Evolutionary conservation across 2,888 invertebrate genomes (phyloP), one percentile per base, ranked within the genome.

Genomic region (Lycocerus yunnanus): DNA sequence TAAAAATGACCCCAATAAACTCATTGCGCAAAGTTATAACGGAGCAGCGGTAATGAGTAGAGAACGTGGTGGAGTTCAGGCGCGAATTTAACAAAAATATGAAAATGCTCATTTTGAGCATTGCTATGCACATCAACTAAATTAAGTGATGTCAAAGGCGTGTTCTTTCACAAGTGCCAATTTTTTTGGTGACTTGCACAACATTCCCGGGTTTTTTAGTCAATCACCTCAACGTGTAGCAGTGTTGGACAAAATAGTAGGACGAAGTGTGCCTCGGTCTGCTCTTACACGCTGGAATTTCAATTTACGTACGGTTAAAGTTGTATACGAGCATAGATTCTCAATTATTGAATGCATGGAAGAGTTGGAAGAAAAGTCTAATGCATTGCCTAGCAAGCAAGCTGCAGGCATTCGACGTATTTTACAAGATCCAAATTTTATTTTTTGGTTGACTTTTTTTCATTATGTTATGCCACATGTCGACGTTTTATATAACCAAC

Each of bases 21-120:
- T 81, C 24, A 78, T 81, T 65, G 78, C 79, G 15, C 81, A 81
- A 72, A 81, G 77, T 24, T 81, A 80, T 67, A 80, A 82, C 69
- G 79, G 81, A 13, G 78, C 80, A 63, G 66, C 72, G 10, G 69
- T 69, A 24, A 67, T 43, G 60, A 59, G n/a, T n/a, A n/a, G n/a
- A n/a, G n/a, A n/a, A n/a, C n/a, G n/a, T n/a, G n/a, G 67, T 61
- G 69, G 65, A 24, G 79, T 83, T 15, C 82, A 83, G 74, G 71
- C 74, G 0, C 67, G 65, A 72, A 73, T 81, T n/a, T 77, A 74
- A 71, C 21, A 73, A 43, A 67, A 9, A 18, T 74, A 63, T 14
- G 20, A 61, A n/a, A 58, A 75, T 72, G 79, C 78, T 14, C 63
- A 74, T 60, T 79, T 74, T 60, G 67, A 76, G 2, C 79, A 80